A percentile compares a stretch with the other conserved stretches of the same genome.
These are phyloP conservation scores for Recurvirostra avosetta DNA, from an alignment of 2,113 vertebrate species.

Conservation along the genomic window DNA sequence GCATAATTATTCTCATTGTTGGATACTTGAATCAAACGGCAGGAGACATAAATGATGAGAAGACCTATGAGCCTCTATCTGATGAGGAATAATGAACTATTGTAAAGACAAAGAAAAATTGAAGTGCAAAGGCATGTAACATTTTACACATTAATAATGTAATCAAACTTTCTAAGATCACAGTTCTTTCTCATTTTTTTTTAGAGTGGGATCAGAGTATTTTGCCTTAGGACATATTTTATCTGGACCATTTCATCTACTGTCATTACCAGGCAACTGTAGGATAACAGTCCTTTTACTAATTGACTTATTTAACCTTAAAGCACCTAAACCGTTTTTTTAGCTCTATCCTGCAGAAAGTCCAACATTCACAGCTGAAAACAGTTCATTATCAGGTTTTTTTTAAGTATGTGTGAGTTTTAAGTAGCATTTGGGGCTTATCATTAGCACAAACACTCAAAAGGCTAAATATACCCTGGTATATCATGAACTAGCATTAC, in stretches of 20 bases:
- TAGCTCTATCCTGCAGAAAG: neutral
- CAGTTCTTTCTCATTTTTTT: neutral
- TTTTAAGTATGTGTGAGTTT: neutral
- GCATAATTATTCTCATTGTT: constrained; percentile 25
- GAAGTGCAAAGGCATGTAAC: neutral
- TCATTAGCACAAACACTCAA: neutral
- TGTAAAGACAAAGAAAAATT: neutral
- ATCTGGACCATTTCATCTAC: neutral
- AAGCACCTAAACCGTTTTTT: neutral
- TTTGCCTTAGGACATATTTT: neutral
- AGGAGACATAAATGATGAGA: constrained; percentile 38
- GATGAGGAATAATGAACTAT: constrained; percentile 25
- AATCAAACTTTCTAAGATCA: constrained; percentile 10
- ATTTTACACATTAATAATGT: constrained; percentile 12
- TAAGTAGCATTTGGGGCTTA: neutral
- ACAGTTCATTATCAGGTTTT: neutral
- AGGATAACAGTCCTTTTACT: neutral
- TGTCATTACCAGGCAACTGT: neutral
- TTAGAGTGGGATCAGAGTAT: neutral
- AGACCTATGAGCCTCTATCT: neutral
- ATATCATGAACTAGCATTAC: neutral
- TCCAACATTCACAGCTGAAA: neutral
- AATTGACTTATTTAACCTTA: neutral
- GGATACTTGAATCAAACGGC: neutral
- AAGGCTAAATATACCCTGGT: neutral